Evolutionary conservation across 2,888 invertebrate species (phyloP), one percentile per base, ranked within the genome.

Genomic region (Callyntrura sp.): DNA sequence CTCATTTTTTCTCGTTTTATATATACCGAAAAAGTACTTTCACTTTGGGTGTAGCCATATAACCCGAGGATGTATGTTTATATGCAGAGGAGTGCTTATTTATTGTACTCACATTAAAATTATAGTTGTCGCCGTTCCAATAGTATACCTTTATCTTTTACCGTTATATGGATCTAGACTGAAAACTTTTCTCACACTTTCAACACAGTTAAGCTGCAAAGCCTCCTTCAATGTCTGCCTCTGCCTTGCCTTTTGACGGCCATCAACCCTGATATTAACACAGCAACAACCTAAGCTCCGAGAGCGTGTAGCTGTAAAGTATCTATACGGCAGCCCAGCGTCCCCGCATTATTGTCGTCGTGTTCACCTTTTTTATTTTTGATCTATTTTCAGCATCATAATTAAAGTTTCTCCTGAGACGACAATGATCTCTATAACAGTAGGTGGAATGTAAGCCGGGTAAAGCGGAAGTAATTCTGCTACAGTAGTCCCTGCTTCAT

Each of bases 171-270:
- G 23, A 73, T 73, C 73, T 48, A 48, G 45, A 73, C 73, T 73
- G 0, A 73, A 73, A 73, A 73, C 73, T 73, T 73, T 70, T 73
- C 14, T 8, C 48, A 48, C 73, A 73, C 73, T 73, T 73, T 73
- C 73, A 48, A 48, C 73, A 73, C 73, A 73, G 73, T 73, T 73
- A 73, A 73, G 73, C 48, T 73, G 17, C n/a, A 73, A 73, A 23
- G 23, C 23, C 45, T 48, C 12, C 73, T 23, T 11, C n/a, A n/a
- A n/a, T n/a, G n/a, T n/a, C n/a, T n/a, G n/a, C n/a, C n/a, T n/a
- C n/a, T n/a, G n/a, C 73, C 48, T 48, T 51, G 51, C 76, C 55
- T 76, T 76, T 76, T 76, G 76, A 76, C 76, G 76, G 55, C 55
- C 48, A 55, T 76, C 48, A 55, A 76, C 17, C 51, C 51, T 0